Base-by-base conservation (phyloP, 2,113 vertebrate genomes). In the Vireo altiloquus region DNA sequence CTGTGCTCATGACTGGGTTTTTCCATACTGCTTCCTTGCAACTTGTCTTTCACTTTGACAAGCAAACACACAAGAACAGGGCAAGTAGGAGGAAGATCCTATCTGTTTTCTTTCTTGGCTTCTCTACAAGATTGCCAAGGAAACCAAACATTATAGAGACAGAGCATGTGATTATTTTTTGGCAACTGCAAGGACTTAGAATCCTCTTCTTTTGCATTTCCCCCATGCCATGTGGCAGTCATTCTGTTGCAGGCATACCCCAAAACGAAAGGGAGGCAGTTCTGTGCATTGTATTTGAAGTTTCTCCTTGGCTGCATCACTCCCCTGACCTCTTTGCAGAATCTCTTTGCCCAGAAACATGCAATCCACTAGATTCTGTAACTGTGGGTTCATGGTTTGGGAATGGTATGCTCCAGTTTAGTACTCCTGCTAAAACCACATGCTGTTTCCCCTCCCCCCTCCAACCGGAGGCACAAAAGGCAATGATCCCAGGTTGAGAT, bases 171-270 rank as follows among this genome's bases (percentile, higher is more conserved):
- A n/a, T 23, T 31, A 13, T 30, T 52, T 80, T 54, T 54, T 31
- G 39, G 42, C 28, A 79, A 49, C 31, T 59, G 56, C 56, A 59
- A 46, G 69, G 72, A 10, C 17, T 76, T 56, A 47, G 56, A 64
- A 50, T 74, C 46, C 72, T 70, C 40, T 37, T 13, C 40, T 70
- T 30, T 54, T 3, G 1, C 4, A 0, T 49, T 54, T 80, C 33
- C 66, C 50, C 35, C 42, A 5, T 0, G 8, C 68, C 33, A 33
- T 4, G 1, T 40, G 57, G 63, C 1, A 2, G 60, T 2, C 0
- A 9, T 6, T 89, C 49, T 24, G 46, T n/a, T 31, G 20, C 31
- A 37, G 50, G 16, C 18, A 18, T 9, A 16, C 8, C 9, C 61
- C 20, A 21, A 33, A 70, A 31, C 0, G 1, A 35, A 65, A n/a